Evolutionary conservation across 2,888 invertebrate species (phyloP), one percentile per base, ranked within the genome.

Genomic region (Diaphora mendica): DNA sequence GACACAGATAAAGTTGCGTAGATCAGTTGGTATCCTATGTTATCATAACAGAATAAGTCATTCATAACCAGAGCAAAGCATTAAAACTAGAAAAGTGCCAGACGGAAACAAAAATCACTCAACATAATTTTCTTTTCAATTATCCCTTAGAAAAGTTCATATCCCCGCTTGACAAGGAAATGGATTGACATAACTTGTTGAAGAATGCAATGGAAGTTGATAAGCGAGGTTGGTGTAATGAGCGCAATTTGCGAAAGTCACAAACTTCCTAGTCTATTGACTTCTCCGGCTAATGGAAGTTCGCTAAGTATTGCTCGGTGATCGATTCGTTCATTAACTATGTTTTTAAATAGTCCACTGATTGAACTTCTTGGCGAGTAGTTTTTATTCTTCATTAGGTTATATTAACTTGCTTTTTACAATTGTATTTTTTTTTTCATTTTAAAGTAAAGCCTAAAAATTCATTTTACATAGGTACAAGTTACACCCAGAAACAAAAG

Each of bases 191-290:
- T 75, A 72, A 71, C 62, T 75, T 72, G 81, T 81, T 82, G 79
- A 87, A 86, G 88, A 87, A 87, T 87, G 86, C 87, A 83, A 81
- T 81, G 85, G 78, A 77, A 77, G 80, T 84, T 82, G 84, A 85
- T 85, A 82, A 79, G 82, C 77, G 78, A 64, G 72, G 68, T 79
- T 81, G 76, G 82, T 84, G 82, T 91, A 93, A 93, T 93, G 91
- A 92, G 91, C 91, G 91, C 92, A 90, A 94, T 94, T 94, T 93
- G 91, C 89, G 87, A 90, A 90, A 93, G 92, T 92, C 92, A 89
- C 90, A 87, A 71, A 75, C 48, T 75, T 72, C 55, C 39, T 59
- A 71, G 74, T 74, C 75, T 72, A 71, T 75, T 65, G 66, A 87
- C 85, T 87, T 85, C 82, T 83, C 77, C 77, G 82, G 85, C 88